Evolutionary conservation across 2,888 invertebrate species (phyloP).

Genomic region (Antheraea yamamai): DNA sequence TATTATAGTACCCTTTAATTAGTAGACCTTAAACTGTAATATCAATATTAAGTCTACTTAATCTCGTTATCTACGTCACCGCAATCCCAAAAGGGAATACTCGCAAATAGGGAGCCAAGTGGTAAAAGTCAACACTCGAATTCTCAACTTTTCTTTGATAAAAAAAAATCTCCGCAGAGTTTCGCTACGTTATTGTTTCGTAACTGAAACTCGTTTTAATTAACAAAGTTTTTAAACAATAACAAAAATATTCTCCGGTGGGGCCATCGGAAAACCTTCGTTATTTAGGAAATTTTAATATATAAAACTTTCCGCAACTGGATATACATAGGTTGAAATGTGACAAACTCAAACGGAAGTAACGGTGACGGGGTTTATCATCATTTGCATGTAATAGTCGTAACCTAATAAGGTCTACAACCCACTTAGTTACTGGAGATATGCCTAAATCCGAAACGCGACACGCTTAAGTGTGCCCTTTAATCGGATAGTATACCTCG

Average conservation of each 20-base stretch:
- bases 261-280: conserved; percentile 38
- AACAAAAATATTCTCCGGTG: conserved; percentile 40
- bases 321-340: neutral
- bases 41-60: conserved; percentile 24
- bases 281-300: conserved; percentile 33
- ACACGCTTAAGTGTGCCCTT: too few species aligned
- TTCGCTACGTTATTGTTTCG: conserved; percentile 44
- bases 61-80: conserved; percentile 34
- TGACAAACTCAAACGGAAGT: too few species aligned
- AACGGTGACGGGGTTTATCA: too few species aligned
- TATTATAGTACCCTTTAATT: neutral
- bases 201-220: conserved; percentile 61
- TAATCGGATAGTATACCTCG: too few species aligned
- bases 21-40: neutral
- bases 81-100: conserved; percentile 46
- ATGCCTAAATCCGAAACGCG: too few species aligned
- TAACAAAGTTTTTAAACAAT: conserved; percentile 57
- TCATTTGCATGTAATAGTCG: too few species aligned
- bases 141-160: conserved; percentile 36
- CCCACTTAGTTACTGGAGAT: too few species aligned
- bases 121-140: conserved; percentile 33
- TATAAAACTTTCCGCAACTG: neutral
- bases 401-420: too few species aligned
- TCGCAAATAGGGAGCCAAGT: conserved; percentile 29
- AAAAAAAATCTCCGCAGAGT: conserved; percentile 35